These are phyloP conservation scores for Pseudomyrmex pallidus DNA, from an alignment of 1,140 invertebrate genomes.

Conservation along the genomic window DNA sequence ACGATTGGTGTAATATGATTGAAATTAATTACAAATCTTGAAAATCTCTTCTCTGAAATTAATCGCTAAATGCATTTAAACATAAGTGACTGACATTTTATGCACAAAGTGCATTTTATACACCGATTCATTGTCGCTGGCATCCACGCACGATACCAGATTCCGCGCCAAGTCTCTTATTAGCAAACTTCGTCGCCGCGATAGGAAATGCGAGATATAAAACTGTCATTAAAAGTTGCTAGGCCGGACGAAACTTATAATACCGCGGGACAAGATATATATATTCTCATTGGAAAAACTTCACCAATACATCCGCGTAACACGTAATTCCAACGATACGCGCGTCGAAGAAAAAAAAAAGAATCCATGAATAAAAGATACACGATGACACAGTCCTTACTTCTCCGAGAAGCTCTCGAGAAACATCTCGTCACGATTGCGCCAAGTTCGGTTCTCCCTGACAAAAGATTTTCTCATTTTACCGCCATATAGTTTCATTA, in stretches of 20 bases:
- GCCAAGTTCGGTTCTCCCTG: slow-evolving; percentile 34
- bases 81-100: background rate
- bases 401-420: slow-evolving; percentile 39
- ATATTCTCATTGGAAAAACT: slow-evolving; percentile 48
- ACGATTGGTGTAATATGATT: no score
- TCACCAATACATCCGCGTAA: slow-evolving; percentile 53
- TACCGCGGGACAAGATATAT: slow-evolving; percentile 35
- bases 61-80: background rate
- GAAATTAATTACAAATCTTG: background rate
- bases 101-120: background rate
- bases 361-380: slow-evolving; percentile 59
- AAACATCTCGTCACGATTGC: slow-evolving; percentile 46
- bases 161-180: slow-evolving; percentile 33
- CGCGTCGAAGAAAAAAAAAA: slow-evolving; percentile 23
- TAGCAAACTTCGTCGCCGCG: slow-evolving; percentile 44
- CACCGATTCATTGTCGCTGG: background rate
- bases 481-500: slow-evolving; percentile 23
- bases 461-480: slow-evolving; percentile 59
- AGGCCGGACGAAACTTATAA: slow-evolving; percentile 45
- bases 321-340: slow-evolving; percentile 43
- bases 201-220: slow-evolving; percentile 48
- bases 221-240: slow-evolving; percentile 59
- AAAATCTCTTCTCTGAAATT: background rate
- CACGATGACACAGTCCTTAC: slow-evolving; percentile 40
- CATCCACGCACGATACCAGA: slow-evolving; percentile 4